Percentiles rank a stretch among this genome's conserved stretches.
Conservation (phyloP, 2,888 invertebrate genomes). For the Drosophila lutescens region DNA sequence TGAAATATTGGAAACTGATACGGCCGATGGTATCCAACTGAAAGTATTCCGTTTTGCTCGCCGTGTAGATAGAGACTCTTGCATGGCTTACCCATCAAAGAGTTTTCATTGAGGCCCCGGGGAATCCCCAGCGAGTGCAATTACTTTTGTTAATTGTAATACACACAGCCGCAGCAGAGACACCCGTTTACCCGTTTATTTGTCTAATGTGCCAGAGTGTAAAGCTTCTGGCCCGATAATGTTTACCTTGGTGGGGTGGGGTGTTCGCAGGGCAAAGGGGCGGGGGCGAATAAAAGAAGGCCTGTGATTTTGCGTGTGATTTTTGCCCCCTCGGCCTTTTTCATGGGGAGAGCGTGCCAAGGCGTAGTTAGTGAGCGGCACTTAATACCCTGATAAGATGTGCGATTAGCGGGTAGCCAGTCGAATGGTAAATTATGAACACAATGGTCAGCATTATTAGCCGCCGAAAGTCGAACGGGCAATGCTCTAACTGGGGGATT, state of each 20-base stretch:
- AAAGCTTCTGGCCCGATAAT: slow-evolving; percentile 35
- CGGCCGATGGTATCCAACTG: slow-evolving; percentile 1
- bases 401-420: slow-evolving; percentile 57
- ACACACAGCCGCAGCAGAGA: slow-evolving; percentile 38
- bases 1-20: slow-evolving; percentile 18
- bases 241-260: slow-evolving; percentile 60
- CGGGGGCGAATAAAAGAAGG: slow-evolving; percentile 41
- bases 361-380: slow-evolving; percentile 63
- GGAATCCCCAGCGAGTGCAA: slow-evolving; percentile 54
- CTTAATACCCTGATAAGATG: slow-evolving; percentile 75
- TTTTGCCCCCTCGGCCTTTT: slow-evolving; percentile 27
- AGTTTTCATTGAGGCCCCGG: slow-evolving; percentile 43
- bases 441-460: slow-evolving; percentile 34
- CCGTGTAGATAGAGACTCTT: slow-evolving; percentile 30
- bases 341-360: slow-evolving; percentile 63
- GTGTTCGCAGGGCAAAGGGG: neutral
- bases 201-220: slow-evolving; percentile 47
- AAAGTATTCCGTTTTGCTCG: neutral
- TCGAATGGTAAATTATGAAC: slow-evolving; percentile 52
- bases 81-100: slow-evolving; percentile 36
- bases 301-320: slow-evolving; percentile 57
- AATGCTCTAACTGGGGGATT: slow-evolving; percentile 17
- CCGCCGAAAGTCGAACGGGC: neutral
- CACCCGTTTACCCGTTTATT: slow-evolving; percentile 34
- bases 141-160: slow-evolving; percentile 71